These are phyloP conservation scores for Solenopsis fugax DNA, from an alignment of 1,140 invertebrate genomes.

Conservation along the genomic window DNA sequence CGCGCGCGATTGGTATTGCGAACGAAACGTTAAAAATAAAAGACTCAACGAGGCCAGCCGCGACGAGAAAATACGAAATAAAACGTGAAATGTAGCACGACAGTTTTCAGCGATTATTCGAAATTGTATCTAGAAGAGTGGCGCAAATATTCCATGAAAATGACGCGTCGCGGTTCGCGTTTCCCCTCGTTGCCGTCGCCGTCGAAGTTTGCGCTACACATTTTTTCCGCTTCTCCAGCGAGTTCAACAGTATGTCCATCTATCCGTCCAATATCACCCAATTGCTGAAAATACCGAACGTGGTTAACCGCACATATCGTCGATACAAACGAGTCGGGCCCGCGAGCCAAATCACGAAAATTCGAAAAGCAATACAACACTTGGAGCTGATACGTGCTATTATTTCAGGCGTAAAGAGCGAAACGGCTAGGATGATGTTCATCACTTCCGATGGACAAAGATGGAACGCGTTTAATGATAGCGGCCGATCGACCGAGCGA, in stretches of 20 bases:
- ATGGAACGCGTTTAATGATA: slow-evolving; percentile 50
- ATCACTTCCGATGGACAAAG: slow-evolving; percentile 39
- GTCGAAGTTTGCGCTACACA: slow-evolving; percentile 32
- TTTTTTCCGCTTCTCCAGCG: slow-evolving; percentile 46
- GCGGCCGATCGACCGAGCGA: slow-evolving; percentile 40
- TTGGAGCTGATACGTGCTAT: slow-evolving; percentile 66
- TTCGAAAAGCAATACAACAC: slow-evolving; percentile 72
- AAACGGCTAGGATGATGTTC: slow-evolving; percentile 6
- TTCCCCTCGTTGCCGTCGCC: slow-evolving; percentile 27
- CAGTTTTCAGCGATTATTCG: slow-evolving; percentile 65
- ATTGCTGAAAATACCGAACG: slow-evolving; percentile 73
- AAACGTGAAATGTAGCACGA: slow-evolving; percentile 41
- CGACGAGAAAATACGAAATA: slow-evolving; percentile 45
- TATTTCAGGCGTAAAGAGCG: slow-evolving; percentile 70
- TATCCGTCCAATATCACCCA: slow-evolving; percentile 74
- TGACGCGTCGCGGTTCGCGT: slow-evolving; percentile 41
- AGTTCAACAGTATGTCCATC: slow-evolving; percentile 45
- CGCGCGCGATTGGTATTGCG: not conserved
- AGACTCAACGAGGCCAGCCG: not conserved
- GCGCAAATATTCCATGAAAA: slow-evolving; percentile 59
- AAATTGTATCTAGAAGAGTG: slow-evolving; percentile 57
- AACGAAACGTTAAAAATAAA: slow-evolving; percentile 13
- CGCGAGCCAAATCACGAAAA: slow-evolving; percentile 66
- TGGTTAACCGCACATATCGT: slow-evolving; percentile 71
- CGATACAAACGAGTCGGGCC: slow-evolving; percentile 57